A percentile compares a stretch with the other conserved stretches of the same genome.
phyloP scores from a whole-genome alignment of 1,140 invertebrate species.

The Scaptomyza montana region DNA sequence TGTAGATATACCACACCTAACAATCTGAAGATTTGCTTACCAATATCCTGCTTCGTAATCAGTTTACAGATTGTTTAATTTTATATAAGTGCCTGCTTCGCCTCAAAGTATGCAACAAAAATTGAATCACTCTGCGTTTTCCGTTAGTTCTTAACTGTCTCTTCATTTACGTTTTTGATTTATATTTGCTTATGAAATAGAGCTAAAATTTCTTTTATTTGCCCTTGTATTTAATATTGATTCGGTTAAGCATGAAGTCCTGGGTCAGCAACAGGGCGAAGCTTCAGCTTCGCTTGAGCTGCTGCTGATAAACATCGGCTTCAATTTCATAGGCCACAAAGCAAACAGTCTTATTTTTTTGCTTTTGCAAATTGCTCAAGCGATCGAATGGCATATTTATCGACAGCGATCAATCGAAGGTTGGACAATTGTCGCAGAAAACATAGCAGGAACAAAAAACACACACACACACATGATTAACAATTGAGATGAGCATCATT shows the following conservation, averaged over 20 bases:
- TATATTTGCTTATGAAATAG: not conserved
- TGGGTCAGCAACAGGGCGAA: conserved; percentile 24
- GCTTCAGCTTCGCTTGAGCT: conserved; percentile 21
- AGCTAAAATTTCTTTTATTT: not conserved
- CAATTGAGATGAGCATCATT: conserved; percentile 69
- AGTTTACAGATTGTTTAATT: not conserved
- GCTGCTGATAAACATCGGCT: conserved; percentile 67
- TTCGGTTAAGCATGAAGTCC: conserved; percentile 30
- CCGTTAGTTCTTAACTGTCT: too few relatives aligned
- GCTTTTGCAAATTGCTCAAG: conserved; percentile 43
- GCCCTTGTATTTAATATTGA: not conserved
- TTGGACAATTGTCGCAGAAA: conserved; percentile 57
- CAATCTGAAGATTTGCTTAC: too few relatives aligned
- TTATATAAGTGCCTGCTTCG: not conserved
- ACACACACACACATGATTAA: conserved; percentile 31
- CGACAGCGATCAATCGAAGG: conserved; percentile 53
- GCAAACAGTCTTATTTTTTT: conserved; percentile 59
- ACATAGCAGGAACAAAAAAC: conserved; percentile 9
- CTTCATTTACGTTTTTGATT: too few relatives aligned
- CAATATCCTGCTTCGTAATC: too few relatives aligned
- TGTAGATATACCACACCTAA: too few relatives aligned
- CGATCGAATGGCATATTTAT: conserved; percentile 50
- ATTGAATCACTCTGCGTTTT: too few relatives aligned
- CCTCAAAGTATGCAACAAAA: conserved; percentile 12
- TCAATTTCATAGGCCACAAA: conserved; percentile 79